Conservation (phyloP, 2,113 vertebrate species). For the Meriones unguiculatus region DNA sequence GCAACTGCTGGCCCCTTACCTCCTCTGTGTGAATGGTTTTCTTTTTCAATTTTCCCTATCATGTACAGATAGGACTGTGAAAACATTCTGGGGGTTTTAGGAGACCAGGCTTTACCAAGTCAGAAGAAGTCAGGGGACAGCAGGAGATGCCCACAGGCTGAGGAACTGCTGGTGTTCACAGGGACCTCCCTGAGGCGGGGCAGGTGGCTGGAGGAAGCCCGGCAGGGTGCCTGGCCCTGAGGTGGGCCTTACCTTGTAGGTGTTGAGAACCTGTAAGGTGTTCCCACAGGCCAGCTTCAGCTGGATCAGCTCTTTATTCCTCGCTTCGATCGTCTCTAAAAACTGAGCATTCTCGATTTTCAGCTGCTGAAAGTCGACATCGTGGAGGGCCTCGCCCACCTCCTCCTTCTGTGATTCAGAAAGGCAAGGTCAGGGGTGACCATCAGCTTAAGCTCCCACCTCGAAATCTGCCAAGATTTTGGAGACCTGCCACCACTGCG, state of each 20-base stretch:
- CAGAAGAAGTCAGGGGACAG: not conserved
- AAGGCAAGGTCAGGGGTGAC: not conserved
- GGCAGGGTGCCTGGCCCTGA: too few species aligned
- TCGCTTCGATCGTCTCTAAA: constrained; percentile 83
- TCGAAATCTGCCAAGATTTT: not conserved
- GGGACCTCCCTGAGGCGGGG: not conserved
- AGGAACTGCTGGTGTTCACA: not conserved
- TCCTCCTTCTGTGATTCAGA: constrained; percentile 86
- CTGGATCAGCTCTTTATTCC: constrained; percentile 86
- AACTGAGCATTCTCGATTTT: constrained; percentile 88
- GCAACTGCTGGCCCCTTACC: constrained; percentile 79
- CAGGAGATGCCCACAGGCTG: fast-evolving
- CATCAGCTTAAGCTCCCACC: not conserved
- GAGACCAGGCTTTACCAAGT: not conserved
- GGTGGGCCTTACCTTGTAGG: constrained; percentile 84
- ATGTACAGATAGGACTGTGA: not conserved
- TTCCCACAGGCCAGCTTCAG: constrained; percentile 86
- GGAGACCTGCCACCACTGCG: not conserved
- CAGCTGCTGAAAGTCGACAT: constrained; percentile 87
- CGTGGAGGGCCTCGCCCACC: constrained; percentile 82
- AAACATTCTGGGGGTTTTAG: not conserved
- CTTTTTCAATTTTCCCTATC: constrained; percentile 84
- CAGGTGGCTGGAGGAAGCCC: too few species aligned
- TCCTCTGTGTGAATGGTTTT: constrained; percentile 84
- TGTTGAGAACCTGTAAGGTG: constrained; percentile 83